Evolutionary conservation across 2,797 vertebrate genomes (phyloP).

Genomic region (Acrocephalus scirpaceus): DNA sequence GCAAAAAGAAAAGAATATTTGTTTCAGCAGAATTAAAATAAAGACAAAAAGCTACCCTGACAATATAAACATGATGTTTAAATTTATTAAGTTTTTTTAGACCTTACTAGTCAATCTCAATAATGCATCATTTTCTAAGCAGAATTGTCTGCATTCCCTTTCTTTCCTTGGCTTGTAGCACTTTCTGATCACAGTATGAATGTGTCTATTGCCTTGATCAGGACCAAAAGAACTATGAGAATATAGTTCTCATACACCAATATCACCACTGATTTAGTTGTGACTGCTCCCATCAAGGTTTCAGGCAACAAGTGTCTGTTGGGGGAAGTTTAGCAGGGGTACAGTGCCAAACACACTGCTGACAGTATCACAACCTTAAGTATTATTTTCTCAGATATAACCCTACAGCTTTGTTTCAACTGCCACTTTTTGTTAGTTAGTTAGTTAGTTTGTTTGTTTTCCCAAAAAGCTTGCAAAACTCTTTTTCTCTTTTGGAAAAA

Average conservation of each 20-base stretch:
- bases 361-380: not conserved
- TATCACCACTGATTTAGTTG: not conserved
- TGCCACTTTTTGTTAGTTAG: not conserved
- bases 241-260: not conserved
- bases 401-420: not conserved
- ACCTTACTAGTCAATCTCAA: not conserved
- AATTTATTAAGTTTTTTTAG: not conserved
- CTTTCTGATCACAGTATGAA: not conserved
- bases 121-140: not conserved
- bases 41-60: not conserved
- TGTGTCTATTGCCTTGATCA: not conserved
- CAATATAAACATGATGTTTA: not conserved
- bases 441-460: not conserved
- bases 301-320: not conserved
- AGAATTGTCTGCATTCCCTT: not conserved
- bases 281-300: not conserved
- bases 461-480: not conserved
- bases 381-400: not conserved
- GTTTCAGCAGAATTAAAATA: not conserved
- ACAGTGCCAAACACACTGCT: not conserved
- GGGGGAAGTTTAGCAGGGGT: not conserved
- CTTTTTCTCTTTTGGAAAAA: not conserved
- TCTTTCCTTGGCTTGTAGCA: not conserved
- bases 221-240: not conserved
- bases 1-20: not conserved